These are phyloP conservation scores for Seladonia tumulorum DNA, from an alignment of 2,888 invertebrate genomes.

Conservation along the genomic window DNA sequence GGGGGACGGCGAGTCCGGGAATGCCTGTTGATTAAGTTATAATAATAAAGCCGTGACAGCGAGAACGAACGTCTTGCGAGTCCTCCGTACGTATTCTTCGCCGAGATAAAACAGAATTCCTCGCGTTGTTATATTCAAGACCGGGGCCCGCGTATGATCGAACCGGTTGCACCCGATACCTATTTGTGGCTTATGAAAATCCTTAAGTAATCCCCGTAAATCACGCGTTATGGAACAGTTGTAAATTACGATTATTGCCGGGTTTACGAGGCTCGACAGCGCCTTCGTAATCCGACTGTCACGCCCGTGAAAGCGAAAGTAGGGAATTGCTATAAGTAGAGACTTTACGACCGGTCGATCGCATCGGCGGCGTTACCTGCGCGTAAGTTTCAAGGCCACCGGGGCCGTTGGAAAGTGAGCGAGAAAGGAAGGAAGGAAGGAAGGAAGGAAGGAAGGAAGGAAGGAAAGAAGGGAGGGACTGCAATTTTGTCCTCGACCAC, in stretches of 20 bases:
- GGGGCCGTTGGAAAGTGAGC: not conserved
- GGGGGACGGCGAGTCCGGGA: not conserved
- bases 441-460: conserved; percentile 6
- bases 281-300: conserved; percentile 68
- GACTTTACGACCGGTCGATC: conserved; percentile 71
- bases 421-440: conserved; percentile 1
- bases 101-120: conserved; percentile 26
- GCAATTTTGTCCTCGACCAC: conserved; percentile 31
- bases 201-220: conserved; percentile 64
- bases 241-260: conserved; percentile 73
- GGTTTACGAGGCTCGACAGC: conserved; percentile 61
- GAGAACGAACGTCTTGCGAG: not conserved
- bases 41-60: conserved; percentile 24
- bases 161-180: conserved; percentile 54
- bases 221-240: conserved; percentile 66
- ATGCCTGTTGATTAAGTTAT: conserved; percentile 42
- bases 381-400: conserved; percentile 60
- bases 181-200: conserved; percentile 71
- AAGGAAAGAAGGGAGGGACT: not conserved
- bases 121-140: conserved; percentile 11
- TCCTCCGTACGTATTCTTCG: not conserved
- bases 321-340: conserved; percentile 72
- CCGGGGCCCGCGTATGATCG: not conserved
- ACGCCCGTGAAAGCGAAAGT: conserved; percentile 72
- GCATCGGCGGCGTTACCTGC: conserved; percentile 39